Evolutionary conservation across 2,113 vertebrate species (phyloP).

Genomic region (Atlantisia rogersi): DNA sequence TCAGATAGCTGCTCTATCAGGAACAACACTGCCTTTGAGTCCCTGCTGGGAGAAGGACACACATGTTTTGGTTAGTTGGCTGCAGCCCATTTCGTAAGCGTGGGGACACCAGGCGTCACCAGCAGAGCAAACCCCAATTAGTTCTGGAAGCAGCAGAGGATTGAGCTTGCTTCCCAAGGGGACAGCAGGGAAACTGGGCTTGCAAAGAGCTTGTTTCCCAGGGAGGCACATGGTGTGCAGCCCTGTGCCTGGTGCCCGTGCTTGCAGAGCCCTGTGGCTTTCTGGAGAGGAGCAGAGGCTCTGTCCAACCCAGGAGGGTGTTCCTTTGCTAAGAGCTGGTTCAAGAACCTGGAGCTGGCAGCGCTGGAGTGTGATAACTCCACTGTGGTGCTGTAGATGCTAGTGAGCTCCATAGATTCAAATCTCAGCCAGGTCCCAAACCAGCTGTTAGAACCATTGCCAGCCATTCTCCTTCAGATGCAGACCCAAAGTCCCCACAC

Average conservation of each 20-base stretch:
- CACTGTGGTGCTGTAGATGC: background rate
- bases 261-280: background rate
- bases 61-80: background rate
- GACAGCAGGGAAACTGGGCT: background rate
- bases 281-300: background rate
- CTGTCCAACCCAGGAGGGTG: background rate
- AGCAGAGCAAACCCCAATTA: background rate
- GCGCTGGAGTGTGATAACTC: background rate
- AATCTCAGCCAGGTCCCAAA: background rate
- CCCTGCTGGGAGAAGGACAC: background rate
- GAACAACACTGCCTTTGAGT: background rate
- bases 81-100: background rate
- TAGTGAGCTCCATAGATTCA: background rate
- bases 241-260: accelerated
- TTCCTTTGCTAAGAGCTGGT: background rate
- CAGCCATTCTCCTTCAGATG: background rate
- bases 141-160: background rate
- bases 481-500: background rate
- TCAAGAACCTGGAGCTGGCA: background rate
- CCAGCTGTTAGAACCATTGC: background rate
- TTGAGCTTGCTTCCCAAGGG: background rate
- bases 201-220: background rate
- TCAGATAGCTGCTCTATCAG: background rate
- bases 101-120: background rate
- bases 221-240: background rate